Conservation (phyloP, 2,113 vertebrate genomes). For the Brachypteracias leptosomus region DNA sequence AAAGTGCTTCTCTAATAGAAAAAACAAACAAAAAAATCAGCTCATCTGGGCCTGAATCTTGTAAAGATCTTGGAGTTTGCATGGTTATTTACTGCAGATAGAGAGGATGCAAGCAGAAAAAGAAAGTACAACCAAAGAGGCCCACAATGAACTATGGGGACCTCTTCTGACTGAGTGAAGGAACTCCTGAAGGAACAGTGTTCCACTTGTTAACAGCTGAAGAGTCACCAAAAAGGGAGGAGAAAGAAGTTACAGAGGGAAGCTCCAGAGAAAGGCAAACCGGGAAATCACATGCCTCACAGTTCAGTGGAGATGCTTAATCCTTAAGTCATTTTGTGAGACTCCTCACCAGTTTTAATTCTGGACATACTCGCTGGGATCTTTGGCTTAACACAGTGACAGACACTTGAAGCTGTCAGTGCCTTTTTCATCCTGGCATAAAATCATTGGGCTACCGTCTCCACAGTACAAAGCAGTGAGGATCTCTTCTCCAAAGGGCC, state of each 20-base stretch:
- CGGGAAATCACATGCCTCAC: neutral
- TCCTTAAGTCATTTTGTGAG: neutral
- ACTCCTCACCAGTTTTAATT: neutral
- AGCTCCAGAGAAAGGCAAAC: neutral
- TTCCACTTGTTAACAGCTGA: neutral
- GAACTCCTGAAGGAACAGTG: neutral
- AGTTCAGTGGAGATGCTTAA: neutral
- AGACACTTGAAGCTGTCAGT: neutral
- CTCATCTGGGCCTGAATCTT: neutral
- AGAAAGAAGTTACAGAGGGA: neutral
- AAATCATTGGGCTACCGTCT: neutral
- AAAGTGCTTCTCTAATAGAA: neutral
- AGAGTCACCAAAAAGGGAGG: neutral
- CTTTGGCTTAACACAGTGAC: neutral
- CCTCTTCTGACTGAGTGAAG: neutral
- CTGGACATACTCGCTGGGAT: neutral
- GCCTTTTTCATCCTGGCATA: neutral
- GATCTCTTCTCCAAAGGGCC: neutral
- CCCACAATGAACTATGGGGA: neutral
- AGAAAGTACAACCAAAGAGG: neutral
- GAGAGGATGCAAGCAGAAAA: neutral
- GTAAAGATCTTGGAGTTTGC: neutral
- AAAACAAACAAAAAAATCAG: neutral
- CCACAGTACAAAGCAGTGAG: fast-evolving
- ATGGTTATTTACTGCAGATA: neutral